Evolutionary conservation across 2,888 invertebrate species (phyloP).

Genomic region (Campoletis raptor): DNA sequence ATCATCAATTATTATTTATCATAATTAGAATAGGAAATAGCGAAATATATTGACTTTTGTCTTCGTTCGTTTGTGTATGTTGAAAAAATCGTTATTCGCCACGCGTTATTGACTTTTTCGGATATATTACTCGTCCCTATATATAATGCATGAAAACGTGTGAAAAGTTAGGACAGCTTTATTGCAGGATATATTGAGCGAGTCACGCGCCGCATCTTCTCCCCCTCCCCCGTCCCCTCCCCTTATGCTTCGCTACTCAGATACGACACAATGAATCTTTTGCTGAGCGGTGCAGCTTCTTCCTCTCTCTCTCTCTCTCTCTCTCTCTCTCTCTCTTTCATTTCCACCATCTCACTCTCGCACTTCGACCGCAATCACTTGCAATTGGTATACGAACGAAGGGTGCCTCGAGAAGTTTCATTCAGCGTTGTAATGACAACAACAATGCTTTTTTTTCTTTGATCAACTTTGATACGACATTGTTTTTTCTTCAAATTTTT

Average conservation of each 20-base stretch:
- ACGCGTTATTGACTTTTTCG: slow-evolving; percentile 24
- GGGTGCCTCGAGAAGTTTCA: slow-evolving; percentile 21
- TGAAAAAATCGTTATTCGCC: slow-evolving; percentile 51
- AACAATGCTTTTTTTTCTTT: slow-evolving; percentile 9
- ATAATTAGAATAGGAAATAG: not conserved
- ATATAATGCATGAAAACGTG: slow-evolving; percentile 47
- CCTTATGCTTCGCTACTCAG: not conserved
- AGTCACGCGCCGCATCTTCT: slow-evolving; percentile 48
- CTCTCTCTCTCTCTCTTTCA: not conserved
- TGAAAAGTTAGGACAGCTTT: slow-evolving; percentile 46
- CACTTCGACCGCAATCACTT: slow-evolving; percentile 32
- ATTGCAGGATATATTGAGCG: slow-evolving; percentile 59
- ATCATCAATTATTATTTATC: not conserved
- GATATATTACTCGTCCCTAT: slow-evolving; percentile 9
- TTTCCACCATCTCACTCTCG: slow-evolving; percentile 7
- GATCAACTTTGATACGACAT: not conserved
- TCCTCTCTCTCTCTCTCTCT: slow-evolving; percentile 16
- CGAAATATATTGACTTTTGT: not conserved
- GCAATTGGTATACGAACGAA: slow-evolving; percentile 31
- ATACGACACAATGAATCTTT: slow-evolving; percentile 51
- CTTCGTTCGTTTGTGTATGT: not conserved
- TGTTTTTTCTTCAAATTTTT: no score
- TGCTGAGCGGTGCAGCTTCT: slow-evolving; percentile 52
- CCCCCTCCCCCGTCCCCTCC: slow-evolving; percentile 44
- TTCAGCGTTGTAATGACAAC: slow-evolving; percentile 1